phyloP scores from a whole-genome alignment of 2,888 invertebrate genomes.

The Linnaemya vulpina region DNA sequence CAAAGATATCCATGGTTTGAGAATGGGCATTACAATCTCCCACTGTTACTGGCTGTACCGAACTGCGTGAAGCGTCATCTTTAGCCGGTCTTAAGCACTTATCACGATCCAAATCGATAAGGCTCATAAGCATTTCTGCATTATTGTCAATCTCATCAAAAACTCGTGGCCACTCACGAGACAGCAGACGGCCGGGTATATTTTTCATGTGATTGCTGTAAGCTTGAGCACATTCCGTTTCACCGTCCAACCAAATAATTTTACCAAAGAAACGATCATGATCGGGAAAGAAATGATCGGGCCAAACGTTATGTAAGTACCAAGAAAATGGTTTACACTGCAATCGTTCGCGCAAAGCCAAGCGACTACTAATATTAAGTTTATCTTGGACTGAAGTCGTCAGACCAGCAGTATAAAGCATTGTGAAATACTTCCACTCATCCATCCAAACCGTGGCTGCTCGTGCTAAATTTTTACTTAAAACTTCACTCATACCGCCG shows the following conservation, averaged over 20 bases:
- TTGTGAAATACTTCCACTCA: conserved; percentile 96
- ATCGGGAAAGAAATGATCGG: conserved; percentile 96
- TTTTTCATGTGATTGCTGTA: conserved; percentile 79
- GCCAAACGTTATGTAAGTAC: conserved; percentile 98
- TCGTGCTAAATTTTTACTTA: conserved; percentile 94
- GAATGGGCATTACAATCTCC: conserved; percentile 79
- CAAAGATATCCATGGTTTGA: conserved; percentile 86
- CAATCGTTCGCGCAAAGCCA: conserved; percentile 88
- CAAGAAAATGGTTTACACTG: conserved; percentile 94
- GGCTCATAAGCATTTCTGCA: conserved; percentile 75
- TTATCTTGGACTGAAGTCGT: conserved; percentile 78
- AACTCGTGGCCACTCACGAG: conserved; percentile 78
- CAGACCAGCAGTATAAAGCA: conserved; percentile 90
- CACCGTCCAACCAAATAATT: conserved; percentile 84
- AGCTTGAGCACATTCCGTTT: conserved; percentile 77
- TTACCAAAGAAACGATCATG: conserved; percentile 94
- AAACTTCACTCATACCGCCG: conserved; percentile 91
- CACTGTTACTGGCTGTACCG: conserved; percentile 77
- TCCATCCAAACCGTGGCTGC: conserved; percentile 99
- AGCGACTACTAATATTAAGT: conserved; percentile 85
- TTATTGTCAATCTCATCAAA: conserved; percentile 78
- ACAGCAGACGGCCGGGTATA: conserved; percentile 77
- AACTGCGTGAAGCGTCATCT: conserved; percentile 75
- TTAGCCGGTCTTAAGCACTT: conserved; percentile 79
- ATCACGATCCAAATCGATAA: conserved; percentile 79